phyloP scores from a whole-genome alignment of 1,140 invertebrate species.

The Centruroides sculpturatus region DNA sequence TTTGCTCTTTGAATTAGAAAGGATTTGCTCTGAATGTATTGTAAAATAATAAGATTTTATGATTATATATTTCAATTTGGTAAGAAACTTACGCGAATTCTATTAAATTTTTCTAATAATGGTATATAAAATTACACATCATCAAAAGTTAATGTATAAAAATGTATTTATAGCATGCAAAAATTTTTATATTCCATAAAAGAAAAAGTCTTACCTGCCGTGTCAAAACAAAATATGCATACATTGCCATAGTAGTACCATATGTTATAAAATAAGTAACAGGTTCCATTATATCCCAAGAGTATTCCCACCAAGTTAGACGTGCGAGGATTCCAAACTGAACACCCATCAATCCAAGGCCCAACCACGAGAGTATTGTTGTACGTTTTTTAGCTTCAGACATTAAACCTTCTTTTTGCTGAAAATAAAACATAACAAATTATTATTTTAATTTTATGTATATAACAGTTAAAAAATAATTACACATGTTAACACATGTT shows the following conservation, averaged over 20 bases:
- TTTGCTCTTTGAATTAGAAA: too few species aligned
- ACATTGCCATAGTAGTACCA: constrained; percentile 90
- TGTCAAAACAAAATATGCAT: constrained; percentile 90
- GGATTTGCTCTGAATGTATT: too few species aligned
- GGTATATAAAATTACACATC: too few species aligned
- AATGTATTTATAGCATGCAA: background rate
- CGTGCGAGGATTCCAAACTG: constrained; percentile 93
- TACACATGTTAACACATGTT: too few species aligned
- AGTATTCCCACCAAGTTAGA: constrained; percentile 99
- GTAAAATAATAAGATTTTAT: too few species aligned
- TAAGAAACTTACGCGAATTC: too few species aligned
- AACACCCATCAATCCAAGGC: constrained; percentile 83
- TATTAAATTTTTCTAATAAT: too few species aligned
- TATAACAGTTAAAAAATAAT: too few species aligned
- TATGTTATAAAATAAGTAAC: constrained; percentile 99
- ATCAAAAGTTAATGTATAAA: too few species aligned
- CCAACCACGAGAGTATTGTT: constrained; percentile 47
- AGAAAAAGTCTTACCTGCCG: constrained; percentile 55
- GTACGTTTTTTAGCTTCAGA: constrained; percentile 38
- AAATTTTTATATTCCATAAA: background rate
- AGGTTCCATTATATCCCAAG: constrained; percentile 99
- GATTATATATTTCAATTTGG: too few species aligned
- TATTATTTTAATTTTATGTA: too few species aligned
- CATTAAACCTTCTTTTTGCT: constrained; percentile 37
- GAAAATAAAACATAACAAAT: background rate